Evolutionary conservation across 2,888 invertebrate species (phyloP), one percentile per base, ranked within the genome.

Genomic region (Drosophila prostipennis): DNA sequence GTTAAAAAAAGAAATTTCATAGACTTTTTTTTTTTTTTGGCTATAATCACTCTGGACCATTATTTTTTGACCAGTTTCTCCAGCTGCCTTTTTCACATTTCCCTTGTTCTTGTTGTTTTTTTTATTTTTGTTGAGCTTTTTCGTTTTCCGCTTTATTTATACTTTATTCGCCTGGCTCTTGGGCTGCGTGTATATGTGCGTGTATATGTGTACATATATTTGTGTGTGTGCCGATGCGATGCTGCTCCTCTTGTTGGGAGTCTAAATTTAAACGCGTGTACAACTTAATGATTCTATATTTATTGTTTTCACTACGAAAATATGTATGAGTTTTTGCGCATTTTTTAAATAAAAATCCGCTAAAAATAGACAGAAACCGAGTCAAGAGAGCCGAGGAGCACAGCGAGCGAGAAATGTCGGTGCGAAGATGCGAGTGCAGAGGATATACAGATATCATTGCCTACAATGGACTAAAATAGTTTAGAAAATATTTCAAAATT

Each of bases 271-370:
- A 85, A 79, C 77, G 72, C 83, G 78, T 84, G 84, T 87, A 87
- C 85, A 90, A 88, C 83, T 90, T 87, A 90, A 89, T 89, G 89
- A 89, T 87, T 89, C 87, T 88, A 88, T 89, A 89, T 88, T 88
- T 88, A 88, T 88, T 88, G 85, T 88, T 86, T 86, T 86, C 89
- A 89, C 83, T 87, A 89, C 89, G 76, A 87, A 82, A 81, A 88
- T 87, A 89, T 89, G 87, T 90, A 74, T 69, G 83, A 80, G 88
- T 80, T 90, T 89, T 89, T 89, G 89, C 89, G 90, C 90, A 88
- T 87, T 89, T 73, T 77, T 77, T 89, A 80, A 82, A 82, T 82
- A 80, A 81, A 81, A 82, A 80, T 77, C 59, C 39, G 57, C 79
- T 80, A 80, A 68, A 80, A 80, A 80, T 80, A 80, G 74, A 54